phyloP scores from a whole-genome alignment of 1,140 invertebrate genomes.

The Pachyrhynchus sulphureomaculatus region DNA sequence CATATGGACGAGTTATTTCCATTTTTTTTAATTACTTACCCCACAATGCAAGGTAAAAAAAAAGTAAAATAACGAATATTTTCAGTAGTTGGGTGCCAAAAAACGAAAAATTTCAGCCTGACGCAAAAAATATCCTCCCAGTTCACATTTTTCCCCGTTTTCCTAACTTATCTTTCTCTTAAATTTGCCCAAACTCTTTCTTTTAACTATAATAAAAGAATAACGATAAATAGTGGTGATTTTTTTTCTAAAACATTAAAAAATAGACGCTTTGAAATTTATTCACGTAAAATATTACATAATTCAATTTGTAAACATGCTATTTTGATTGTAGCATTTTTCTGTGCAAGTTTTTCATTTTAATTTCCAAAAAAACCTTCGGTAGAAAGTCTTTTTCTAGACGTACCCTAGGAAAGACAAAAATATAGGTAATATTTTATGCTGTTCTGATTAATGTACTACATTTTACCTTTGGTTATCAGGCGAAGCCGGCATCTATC shows the following conservation, averaged over 20 bases:
- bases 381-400: slow-evolving; percentile 10
- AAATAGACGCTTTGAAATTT: slow-evolving; percentile 7
- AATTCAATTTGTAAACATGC: neutral
- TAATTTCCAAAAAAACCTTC: slow-evolving; percentile 19
- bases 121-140: no score
- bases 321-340: neutral
- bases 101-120: no score
- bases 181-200: neutral
- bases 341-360: neutral
- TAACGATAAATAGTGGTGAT: slow-evolving; percentile 5
- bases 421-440: no score
- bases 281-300: neutral
- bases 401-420: neutral
- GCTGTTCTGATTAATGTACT: no score
- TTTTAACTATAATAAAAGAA: neutral
- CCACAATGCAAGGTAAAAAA: no score
- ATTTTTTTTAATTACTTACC: no score
- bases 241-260: slow-evolving; percentile 1
- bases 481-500: slow-evolving; percentile 9
- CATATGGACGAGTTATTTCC: no score
- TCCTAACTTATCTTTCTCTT: no score
- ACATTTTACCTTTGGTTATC: slow-evolving; percentile 10
- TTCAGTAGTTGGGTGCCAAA: no score
- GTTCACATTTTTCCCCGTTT: no score
- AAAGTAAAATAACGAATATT: no score